Evolutionary conservation across 2,113 vertebrate species (phyloP).

Genomic region (Progne subis): DNA sequence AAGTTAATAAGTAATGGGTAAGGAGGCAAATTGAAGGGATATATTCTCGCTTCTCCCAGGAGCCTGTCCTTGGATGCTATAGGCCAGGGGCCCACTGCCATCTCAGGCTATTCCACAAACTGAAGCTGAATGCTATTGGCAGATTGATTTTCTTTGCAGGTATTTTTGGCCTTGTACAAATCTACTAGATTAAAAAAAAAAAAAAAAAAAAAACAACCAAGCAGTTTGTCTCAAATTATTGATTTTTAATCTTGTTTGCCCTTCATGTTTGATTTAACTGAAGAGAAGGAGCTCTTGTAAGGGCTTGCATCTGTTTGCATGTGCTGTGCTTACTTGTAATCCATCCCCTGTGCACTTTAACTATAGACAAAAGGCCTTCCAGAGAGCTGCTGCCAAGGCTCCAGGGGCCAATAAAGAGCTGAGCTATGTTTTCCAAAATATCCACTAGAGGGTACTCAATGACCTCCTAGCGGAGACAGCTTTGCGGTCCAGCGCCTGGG

Average conservation of each 20-base stretch:
- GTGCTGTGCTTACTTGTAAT: not conserved
- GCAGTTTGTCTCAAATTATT: not conserved
- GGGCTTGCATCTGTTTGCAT: not conserved
- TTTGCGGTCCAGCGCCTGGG: not conserved
- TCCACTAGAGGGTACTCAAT: conserved; percentile 59
- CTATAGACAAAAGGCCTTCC: not conserved
- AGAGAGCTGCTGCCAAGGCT: not conserved
- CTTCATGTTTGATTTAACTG: not conserved
- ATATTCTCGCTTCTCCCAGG: not conserved
- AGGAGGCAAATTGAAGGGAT: not conserved
- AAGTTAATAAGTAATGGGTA: not conserved
- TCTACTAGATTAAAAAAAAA: not conserved
- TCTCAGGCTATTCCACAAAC: not conserved
- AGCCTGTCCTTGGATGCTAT: accelerated
- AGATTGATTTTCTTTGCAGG: not conserved
- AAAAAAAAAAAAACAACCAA: not conserved
- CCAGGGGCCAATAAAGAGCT: not conserved
- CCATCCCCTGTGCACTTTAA: not conserved
- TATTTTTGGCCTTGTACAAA: not conserved
- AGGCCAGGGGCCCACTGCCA: accelerated
- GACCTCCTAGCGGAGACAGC: not conserved
- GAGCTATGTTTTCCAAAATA: not conserved
- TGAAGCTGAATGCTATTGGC: not conserved
- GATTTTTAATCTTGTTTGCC: conserved; percentile 27
- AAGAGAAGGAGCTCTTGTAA: not conserved